These are phyloP conservation scores for Aphyosemion australe DNA, from an alignment of 2,113 vertebrate genomes.

Conservation along the genomic window DNA sequence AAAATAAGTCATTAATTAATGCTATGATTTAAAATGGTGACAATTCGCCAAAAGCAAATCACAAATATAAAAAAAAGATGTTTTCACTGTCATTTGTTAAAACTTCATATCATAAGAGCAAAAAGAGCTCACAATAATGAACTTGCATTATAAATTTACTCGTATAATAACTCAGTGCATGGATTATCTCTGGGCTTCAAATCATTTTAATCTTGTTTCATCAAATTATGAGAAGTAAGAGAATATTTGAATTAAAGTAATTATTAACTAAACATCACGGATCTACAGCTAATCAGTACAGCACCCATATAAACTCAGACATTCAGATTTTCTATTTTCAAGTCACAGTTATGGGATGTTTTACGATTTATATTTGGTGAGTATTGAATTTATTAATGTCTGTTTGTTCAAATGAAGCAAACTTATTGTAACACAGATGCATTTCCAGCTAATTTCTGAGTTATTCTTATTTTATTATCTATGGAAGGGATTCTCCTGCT, in stretches of 20 bases:
- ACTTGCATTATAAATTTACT: neutral
- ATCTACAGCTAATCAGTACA: too few relatives aligned
- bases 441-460: too few relatives aligned
- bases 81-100: neutral
- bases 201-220: neutral
- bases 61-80: neutral
- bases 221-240: neutral
- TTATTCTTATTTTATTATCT: too few relatives aligned
- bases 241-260: neutral
- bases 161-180: neutral
- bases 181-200: neutral
- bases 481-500: too few relatives aligned
- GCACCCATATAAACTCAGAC: too few relatives aligned
- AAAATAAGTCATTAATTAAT: neutral
- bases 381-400: too few relatives aligned
- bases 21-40: neutral
- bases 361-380: too few relatives aligned
- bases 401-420: too few relatives aligned
- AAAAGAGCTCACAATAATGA: neutral
- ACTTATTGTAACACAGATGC: too few relatives aligned
- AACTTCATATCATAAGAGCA: neutral
- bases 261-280: too few relatives aligned
- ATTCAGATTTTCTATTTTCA: neutral
- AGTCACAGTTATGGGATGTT: too few relatives aligned
- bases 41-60: neutral